phyloP scores from a whole-genome alignment of 2,888 invertebrate species.

The Neocrepidodera transversa region DNA sequence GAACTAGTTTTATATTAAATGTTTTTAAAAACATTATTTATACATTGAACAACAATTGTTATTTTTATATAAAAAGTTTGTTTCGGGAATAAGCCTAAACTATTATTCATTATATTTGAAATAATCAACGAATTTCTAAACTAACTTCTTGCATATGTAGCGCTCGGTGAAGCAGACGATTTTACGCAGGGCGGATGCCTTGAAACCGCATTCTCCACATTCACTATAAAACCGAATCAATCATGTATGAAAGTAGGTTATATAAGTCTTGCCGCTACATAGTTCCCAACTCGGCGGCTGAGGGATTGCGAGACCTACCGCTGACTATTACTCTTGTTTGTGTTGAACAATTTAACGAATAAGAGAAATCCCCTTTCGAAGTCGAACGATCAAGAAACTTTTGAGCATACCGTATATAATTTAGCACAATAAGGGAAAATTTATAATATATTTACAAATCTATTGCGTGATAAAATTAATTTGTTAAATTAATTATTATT shows the following conservation, averaged over 20 bases:
- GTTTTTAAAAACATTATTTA: no score
- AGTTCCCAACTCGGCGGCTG: conserved; percentile 40
- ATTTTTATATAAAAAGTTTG: no score
- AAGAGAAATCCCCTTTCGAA: conserved; percentile 15
- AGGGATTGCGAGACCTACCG: conserved; percentile 33
- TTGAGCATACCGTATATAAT: no score
- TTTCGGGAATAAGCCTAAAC: no score
- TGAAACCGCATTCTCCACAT: conserved; percentile 35
- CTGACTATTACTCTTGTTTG: conserved; percentile 18
- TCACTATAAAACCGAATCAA: conserved; percentile 43
- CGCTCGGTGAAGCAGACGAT: conserved; percentile 30
- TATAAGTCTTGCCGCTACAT: conserved; percentile 37
- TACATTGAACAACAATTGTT: no score
- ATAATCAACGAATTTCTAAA: conserved; percentile 32
- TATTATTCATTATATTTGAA: no score
- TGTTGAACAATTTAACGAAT: conserved; percentile 8
- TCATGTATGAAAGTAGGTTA: conserved; percentile 43
- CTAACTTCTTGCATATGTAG: conserved; percentile 32
- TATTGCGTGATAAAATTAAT: no score
- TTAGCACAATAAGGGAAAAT: no score
- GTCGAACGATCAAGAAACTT: no score
- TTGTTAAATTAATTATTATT: no score
- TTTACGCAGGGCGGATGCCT: conserved; percentile 33
- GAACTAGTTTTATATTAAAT: no score
- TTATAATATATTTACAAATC: no score